Evolutionary conservation across 2,888 invertebrate genomes (phyloP).

Genomic region (Microchrysa polita): DNA sequence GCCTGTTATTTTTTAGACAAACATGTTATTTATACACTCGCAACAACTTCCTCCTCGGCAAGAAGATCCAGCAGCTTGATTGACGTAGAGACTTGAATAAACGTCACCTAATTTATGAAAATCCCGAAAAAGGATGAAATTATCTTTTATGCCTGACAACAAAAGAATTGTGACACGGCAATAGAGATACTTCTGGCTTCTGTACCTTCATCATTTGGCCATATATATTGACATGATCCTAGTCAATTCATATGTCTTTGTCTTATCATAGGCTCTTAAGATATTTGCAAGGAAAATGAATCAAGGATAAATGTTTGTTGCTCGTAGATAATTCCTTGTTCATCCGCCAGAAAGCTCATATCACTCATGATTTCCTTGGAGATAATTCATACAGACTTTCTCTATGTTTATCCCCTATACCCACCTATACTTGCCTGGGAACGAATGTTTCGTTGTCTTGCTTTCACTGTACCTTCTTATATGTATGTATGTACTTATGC

Average conservation of each 20-base stretch:
- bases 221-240: constrained; percentile 17
- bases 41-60: neutral
- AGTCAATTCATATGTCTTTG: neutral
- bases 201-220: neutral
- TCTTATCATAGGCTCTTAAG: too few species aligned
- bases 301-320: constrained; percentile 1
- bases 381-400: constrained; percentile 1
- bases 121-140: constrained; percentile 3
- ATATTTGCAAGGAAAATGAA: neutral
- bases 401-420: too few species aligned
- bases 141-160: constrained; percentile 22
- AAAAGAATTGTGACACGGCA: neutral
- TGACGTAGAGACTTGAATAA: neutral
- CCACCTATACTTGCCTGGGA: too few species aligned
- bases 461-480: neutral
- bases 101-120: neutral
- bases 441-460: neutral
- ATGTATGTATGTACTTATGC: neutral
- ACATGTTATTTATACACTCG: too few species aligned
- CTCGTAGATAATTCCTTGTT: neutral
- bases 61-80: neutral
- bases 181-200: neutral
- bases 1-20: too few species aligned
- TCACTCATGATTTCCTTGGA: neutral
- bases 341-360: neutral